Percentiles rank a stretch among this genome's conserved stretches.
Conservation (phyloP, 2,797 vertebrate species). For the Martes flavigula region DNA sequence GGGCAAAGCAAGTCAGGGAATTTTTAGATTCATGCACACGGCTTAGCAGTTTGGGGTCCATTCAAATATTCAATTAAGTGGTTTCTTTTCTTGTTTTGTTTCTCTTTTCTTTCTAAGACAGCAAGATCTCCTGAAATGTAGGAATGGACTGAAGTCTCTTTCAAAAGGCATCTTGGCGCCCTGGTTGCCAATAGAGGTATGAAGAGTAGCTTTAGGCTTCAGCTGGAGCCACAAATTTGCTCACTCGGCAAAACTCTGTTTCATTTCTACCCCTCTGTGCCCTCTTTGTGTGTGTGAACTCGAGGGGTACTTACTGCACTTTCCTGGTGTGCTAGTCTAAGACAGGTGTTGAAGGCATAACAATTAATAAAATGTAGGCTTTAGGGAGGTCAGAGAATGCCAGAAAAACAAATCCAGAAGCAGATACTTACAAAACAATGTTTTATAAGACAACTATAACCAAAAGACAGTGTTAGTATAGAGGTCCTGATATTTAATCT, state of each 20-base stretch:
- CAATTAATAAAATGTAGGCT: background rate
- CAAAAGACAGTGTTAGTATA: background rate
- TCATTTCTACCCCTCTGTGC: background rate
- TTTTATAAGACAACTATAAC: background rate
- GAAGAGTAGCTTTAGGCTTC: background rate
- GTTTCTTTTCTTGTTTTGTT: background rate
- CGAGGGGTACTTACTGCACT: background rate
- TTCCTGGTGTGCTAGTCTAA: background rate
- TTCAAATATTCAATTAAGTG: background rate
- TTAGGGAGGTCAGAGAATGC: background rate
- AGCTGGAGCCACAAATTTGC: background rate
- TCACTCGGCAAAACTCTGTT: background rate
- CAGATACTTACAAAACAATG: background rate
- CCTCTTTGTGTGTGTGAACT: background rate
- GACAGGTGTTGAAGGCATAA: background rate
- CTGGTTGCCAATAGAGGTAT: background rate
- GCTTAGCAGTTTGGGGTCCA: background rate
- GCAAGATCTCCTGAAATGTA: background rate
- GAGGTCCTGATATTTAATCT: background rate
- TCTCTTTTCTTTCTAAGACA: background rate
- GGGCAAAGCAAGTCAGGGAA: background rate
- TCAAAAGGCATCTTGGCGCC: background rate
- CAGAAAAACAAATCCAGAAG: background rate
- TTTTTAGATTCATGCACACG: background rate
- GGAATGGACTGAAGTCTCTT: background rate